These are phyloP conservation scores for Catostomus latipinnis DNA, from an alignment of 2,797 vertebrate genomes.

Conservation along the genomic window DNA sequence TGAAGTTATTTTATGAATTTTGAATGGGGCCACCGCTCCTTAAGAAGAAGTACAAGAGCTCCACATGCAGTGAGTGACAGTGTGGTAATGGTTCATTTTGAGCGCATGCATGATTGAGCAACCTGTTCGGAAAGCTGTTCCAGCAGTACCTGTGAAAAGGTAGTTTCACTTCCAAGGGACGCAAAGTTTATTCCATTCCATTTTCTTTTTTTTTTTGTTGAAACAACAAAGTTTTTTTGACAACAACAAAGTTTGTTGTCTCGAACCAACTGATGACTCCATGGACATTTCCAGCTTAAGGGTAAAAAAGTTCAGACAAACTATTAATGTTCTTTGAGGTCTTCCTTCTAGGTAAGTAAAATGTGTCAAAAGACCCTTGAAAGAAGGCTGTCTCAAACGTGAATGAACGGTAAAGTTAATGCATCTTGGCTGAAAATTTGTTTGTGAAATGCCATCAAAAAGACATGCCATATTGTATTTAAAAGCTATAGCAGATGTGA, in stretches of 20 bases:
- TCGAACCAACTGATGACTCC: background rate
- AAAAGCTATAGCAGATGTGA: background rate
- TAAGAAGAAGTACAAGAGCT: constrained; percentile 46
- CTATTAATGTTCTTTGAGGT: constrained; percentile 21
- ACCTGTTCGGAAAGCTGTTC: constrained; percentile 66
- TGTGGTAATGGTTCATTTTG: constrained; percentile 46
- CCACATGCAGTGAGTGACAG: constrained; percentile 49
- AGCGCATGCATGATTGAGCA: constrained; percentile 57
- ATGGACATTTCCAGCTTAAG: constrained; percentile 21
- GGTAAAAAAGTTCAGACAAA: constrained; percentile 20
- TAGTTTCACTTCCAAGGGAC: constrained; percentile 45
- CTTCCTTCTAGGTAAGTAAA: constrained; percentile 13
- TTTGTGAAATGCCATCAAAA: background rate
- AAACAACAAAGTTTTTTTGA: no score
- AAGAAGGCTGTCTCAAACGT: constrained; percentile 28
- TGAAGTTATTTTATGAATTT: constrained; percentile 43
- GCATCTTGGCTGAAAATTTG: constrained; percentile 7
- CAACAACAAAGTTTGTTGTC: constrained; percentile 31
- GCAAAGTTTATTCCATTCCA: constrained; percentile 36
- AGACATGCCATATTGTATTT: background rate
- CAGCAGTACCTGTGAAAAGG: constrained; percentile 64
- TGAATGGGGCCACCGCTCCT: constrained; percentile 40
- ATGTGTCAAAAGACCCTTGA: constrained; percentile 29
- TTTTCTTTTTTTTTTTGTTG: no score
- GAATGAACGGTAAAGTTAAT: constrained; percentile 21